phyloP scores from a whole-genome alignment of 2,888 invertebrate species.

The Rhingia campestris region DNA sequence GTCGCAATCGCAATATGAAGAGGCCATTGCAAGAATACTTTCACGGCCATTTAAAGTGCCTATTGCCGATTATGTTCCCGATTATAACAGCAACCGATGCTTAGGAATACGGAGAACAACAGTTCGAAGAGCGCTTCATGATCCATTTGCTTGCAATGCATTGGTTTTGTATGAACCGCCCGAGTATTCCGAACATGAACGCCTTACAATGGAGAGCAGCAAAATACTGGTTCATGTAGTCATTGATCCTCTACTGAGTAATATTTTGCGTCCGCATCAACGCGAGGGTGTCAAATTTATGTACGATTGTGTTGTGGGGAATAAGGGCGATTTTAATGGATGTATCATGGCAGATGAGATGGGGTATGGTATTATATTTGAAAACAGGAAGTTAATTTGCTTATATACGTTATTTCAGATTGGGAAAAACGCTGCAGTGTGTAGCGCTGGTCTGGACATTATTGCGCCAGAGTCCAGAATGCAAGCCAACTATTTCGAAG shows the following conservation, averaged over 20 bases:
- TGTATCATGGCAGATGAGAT: slow-evolving; percentile 99
- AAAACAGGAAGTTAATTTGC: background rate
- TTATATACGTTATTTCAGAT: slow-evolving; percentile 77
- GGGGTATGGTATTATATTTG: slow-evolving; percentile 84
- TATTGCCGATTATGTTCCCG: slow-evolving; percentile 92
- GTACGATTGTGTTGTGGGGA: slow-evolving; percentile 99
- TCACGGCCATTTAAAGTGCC: slow-evolving; percentile 96
- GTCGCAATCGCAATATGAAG: slow-evolving; percentile 87
- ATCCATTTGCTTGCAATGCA: slow-evolving; percentile 96
- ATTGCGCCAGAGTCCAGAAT: slow-evolving; percentile 95
- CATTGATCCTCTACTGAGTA: slow-evolving; percentile 95
- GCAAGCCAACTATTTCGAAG: slow-evolving; percentile 94
- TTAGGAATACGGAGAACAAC: slow-evolving; percentile 89
- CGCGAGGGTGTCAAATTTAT: slow-evolving; percentile 99
- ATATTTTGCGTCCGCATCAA: slow-evolving; percentile 97
- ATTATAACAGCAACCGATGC: slow-evolving; percentile 88
- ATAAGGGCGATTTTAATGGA: slow-evolving; percentile 92
- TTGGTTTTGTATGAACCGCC: slow-evolving; percentile 94
- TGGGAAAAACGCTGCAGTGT: slow-evolving; percentile 99
- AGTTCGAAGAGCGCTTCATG: slow-evolving; percentile 89
- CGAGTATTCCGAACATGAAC: slow-evolving; percentile 92
- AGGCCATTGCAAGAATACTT: slow-evolving; percentile 91
- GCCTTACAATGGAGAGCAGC: slow-evolving; percentile 89
- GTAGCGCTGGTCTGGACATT: slow-evolving; percentile 98
- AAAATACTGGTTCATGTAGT: slow-evolving; percentile 94